Percentiles rank a stretch among this genome's conserved stretches.
Evolutionary conservation across 2,113 vertebrate genomes (phyloP).

Genomic region (Naja naja): DNA sequence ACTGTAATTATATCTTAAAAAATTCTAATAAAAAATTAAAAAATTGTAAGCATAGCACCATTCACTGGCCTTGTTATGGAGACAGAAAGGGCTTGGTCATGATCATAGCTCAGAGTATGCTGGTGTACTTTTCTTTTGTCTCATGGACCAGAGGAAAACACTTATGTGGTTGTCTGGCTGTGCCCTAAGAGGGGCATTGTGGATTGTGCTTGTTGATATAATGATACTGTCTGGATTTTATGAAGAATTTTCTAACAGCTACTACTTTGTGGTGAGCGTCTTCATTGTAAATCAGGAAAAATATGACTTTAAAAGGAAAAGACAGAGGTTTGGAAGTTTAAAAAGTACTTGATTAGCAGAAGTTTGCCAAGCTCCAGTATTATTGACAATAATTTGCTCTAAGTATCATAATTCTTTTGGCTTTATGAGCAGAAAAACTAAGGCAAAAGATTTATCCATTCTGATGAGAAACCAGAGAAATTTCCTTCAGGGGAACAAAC

Average conservation of each 20-base stretch:
- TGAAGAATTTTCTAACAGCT: conserved; percentile 4
- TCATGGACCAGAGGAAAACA: neutral
- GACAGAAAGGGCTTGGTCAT: neutral
- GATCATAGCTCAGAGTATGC: neutral
- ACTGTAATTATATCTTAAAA: neutral
- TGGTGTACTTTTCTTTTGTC: neutral
- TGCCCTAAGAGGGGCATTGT: neutral
- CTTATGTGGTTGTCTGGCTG: neutral
- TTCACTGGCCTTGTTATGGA: neutral
- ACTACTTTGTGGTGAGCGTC: conserved; percentile 22
- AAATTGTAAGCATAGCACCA: neutral
- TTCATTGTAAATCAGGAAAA: conserved; percentile 31
- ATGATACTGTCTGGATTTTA: neutral
- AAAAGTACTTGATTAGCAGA: conserved; percentile 37
- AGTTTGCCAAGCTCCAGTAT: conserved; percentile 27
- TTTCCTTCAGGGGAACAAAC: neutral
- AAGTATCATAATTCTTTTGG: conserved; percentile 46
- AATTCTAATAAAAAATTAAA: neutral
- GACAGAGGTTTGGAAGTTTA: conserved; percentile 37
- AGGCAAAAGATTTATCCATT: neutral
- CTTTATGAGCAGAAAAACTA: conserved; percentile 44
- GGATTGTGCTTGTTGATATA: neutral
- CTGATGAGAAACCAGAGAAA: neutral
- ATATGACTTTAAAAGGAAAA: conserved; percentile 37
- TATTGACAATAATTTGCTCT: conserved; percentile 49